These are phyloP conservation scores for Anagyrus pseudococci DNA, from an alignment of 2,888 invertebrate genomes.

Conservation along the genomic window DNA sequence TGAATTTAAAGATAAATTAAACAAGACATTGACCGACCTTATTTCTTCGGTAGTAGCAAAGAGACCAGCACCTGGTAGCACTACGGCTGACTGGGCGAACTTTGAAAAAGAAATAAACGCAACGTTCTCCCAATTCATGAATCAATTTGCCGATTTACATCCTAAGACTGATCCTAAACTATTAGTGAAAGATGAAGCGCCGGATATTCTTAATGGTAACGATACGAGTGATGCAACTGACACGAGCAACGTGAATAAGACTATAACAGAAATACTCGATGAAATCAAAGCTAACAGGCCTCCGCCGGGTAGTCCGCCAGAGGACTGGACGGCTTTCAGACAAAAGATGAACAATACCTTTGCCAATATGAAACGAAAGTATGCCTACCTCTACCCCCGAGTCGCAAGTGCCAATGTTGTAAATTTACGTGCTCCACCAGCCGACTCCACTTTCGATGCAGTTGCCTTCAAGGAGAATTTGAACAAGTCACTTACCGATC, in stretches of 20 bases:
- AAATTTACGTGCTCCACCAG: background rate
- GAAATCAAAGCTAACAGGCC: slow-evolving; percentile 14
- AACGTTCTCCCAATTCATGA: slow-evolving; percentile 22
- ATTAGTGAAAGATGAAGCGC: no score
- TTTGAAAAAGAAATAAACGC: slow-evolving; percentile 43
- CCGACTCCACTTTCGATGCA: background rate
- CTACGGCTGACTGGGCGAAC: slow-evolving; percentile 40
- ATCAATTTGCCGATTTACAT: slow-evolving; percentile 5
- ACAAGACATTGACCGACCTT: slow-evolving; percentile 39
- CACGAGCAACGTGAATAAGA: background rate
- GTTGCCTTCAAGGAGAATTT: slow-evolving; percentile 12
- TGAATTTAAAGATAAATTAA: slow-evolving; percentile 40
- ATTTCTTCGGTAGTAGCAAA: slow-evolving; percentile 38
- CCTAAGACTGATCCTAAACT: background rate
- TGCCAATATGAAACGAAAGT: slow-evolving; percentile 10
- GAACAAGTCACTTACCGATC: slow-evolving; percentile 12
- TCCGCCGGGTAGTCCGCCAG: slow-evolving; percentile 8
- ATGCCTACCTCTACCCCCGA: background rate
- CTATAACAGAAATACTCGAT: no score
- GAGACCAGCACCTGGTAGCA: slow-evolving; percentile 22
- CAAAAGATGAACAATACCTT: slow-evolving; percentile 27
- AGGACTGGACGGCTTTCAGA: slow-evolving; percentile 40
- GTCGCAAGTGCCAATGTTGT: background rate
- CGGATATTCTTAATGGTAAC: no score
- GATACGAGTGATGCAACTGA: background rate